Base-by-base conservation (phyloP, 2,888 invertebrate genomes). In the Venusia cambrica region DNA sequence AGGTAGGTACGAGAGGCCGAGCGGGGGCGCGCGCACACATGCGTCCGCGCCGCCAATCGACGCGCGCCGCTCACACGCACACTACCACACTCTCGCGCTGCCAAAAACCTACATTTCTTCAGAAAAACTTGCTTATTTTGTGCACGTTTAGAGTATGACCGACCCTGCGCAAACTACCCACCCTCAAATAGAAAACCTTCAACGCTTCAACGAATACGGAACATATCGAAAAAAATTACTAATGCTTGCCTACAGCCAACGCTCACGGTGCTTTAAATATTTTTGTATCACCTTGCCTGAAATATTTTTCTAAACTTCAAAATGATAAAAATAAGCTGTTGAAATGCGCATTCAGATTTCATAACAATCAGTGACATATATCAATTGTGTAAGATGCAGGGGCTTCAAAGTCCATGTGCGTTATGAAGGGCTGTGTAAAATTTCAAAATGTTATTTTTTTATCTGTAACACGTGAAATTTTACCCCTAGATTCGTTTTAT, bases 11-110 rank as follows among this genome's bases (percentile, higher is more conserved):
- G 69, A 67, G 75, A 71, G 73, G 75, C 73, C 71, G 74, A 67
- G 72, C 71, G 72, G 74, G 73, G 68, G 73, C 72, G 73, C 68
- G 50, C 73, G 48, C 74, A 66, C 72, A 67, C 69, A 56, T 39
- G 41, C 61, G 57, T 65, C 58, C 64, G 54, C 53, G 38, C 67
- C 64, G 63, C 78, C 77, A 77, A 78, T 78, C 67, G 68, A 66
- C 67, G 75, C 70, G 66, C 70, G 64, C 59, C 66, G 51, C 47
- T n/a, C n/a, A 37, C 71, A 67, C 74, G 56, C 73, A 69, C 69
- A 72, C 71, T 46, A 48, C 47, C 59, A 42, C 54, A 29, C 52
- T 36, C 30, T 45, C 37, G 52, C 59, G 52, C 57, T 50, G 58
- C 60, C 68, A 66, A 68, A 70, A 68, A 72, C 72, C 57, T 58